These are phyloP conservation scores for Drosophila bocki DNA, from an alignment of 1,140 invertebrate species.

Conservation along the genomic window DNA sequence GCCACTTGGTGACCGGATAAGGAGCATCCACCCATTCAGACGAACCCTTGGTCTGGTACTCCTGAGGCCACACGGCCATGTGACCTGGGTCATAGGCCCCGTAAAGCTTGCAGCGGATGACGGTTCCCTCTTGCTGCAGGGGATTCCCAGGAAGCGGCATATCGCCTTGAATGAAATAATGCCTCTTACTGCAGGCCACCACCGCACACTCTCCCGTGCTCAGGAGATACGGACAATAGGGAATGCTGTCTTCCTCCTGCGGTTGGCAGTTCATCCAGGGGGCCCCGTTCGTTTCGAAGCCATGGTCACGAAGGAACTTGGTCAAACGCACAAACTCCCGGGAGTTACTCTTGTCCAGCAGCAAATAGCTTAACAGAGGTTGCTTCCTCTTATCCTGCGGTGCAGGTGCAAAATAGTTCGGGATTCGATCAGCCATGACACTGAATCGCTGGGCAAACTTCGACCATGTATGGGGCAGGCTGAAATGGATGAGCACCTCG, in stretches of 20 bases:
- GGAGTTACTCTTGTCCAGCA: slow-evolving; percentile 49
- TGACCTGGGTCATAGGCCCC: slow-evolving; percentile 39
- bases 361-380: slow-evolving; percentile 14
- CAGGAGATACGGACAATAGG: slow-evolving; percentile 19
- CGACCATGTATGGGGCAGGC: slow-evolving; percentile 47
- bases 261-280: slow-evolving; percentile 8
- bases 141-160: neutral
- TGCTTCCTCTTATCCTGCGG: no score
- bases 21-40: slow-evolving; percentile 17
- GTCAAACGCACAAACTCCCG: slow-evolving; percentile 16
- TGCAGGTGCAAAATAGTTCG: slow-evolving; percentile 20
- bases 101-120: slow-evolving; percentile 34
- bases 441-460: slow-evolving; percentile 50
- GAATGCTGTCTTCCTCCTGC: neutral
- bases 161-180: slow-evolving; percentile 25
- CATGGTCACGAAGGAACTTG: slow-evolving; percentile 34
- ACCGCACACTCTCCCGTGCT: slow-evolving; percentile 21
- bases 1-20: neutral
- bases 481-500: slow-evolving; percentile 54
- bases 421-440: slow-evolving; percentile 30
- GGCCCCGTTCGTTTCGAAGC: neutral
- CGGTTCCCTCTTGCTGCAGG: slow-evolving; percentile 3
- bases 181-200: slow-evolving; percentile 32
- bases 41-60: slow-evolving; percentile 17
- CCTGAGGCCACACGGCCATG: slow-evolving; percentile 29